phyloP scores from a whole-genome alignment of 2,113 vertebrate species.

The Heterochromis multidens region DNA sequence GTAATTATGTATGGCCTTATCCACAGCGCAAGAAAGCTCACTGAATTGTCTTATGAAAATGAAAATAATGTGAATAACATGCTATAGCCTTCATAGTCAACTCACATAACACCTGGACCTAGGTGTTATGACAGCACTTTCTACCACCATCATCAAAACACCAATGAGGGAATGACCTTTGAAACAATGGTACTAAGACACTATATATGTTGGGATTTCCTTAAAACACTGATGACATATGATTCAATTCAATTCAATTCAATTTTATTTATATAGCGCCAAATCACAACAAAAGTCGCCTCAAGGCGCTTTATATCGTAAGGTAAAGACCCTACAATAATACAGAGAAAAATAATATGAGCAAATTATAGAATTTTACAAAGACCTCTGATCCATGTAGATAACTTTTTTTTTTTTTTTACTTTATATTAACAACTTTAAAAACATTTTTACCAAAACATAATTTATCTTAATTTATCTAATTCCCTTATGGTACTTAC shows the following conservation, averaged over 20 bases:
- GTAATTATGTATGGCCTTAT: not conserved
- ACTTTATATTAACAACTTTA: too few species aligned
- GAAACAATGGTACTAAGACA: not conserved
- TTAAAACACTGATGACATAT: not conserved
- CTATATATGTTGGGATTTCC: not conserved
- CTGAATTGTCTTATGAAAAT: not conserved
- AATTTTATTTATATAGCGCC: too few species aligned
- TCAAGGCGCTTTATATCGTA: too few species aligned
- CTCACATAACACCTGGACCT: not conserved
- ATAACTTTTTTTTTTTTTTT: too few species aligned
- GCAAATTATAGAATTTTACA: too few species aligned
- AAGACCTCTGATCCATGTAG: too few species aligned
- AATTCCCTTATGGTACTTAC: constrained; percentile 77
- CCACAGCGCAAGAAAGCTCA: not conserved
- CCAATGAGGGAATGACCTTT: not conserved
- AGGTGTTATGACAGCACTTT: not conserved
- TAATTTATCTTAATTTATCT: too few species aligned
- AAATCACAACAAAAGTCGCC: too few species aligned
- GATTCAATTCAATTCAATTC: too few species aligned
- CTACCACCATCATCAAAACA: not conserved
- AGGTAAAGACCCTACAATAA: too few species aligned
- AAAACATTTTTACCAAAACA: too few species aligned
- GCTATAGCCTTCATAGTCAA: not conserved
- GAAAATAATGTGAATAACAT: not conserved
- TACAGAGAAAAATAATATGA: too few species aligned